Evolutionary conservation across 2,797 vertebrate species (phyloP), one percentile per base, ranked within the genome.

Genomic region (Sebastes aleutianus): DNA sequence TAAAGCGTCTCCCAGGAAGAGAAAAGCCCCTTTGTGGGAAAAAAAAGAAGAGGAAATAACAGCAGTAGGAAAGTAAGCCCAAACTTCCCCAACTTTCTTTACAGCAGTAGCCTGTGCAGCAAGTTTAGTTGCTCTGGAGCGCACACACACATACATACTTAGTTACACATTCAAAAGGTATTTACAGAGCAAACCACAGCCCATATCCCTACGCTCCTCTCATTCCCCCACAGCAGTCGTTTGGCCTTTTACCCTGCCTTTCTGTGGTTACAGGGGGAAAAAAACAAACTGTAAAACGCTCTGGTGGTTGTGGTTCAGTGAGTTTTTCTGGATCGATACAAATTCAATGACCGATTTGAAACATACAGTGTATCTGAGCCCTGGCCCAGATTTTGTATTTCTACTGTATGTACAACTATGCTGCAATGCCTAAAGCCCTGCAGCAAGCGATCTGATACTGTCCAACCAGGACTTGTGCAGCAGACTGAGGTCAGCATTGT

Each of bases 321-420:
- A 14, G 8, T 82, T 90, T 79, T 78, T 83, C 54, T 87, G 79
- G 83, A 91, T 94, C 84, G 43, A 92, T 92, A 90, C 82, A 92
- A 87, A 91, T 87, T 80, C 87, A 89, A 57, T 88, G 82, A 87
- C 88, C 84, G 76, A 85, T 89, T 78, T 89, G 79, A 90, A 87
- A 85, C 5, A 29, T 73, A 75, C 75, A 74, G 80, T 79, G 75
- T 68, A 80, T 78, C 74, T 82, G 84, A 85, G 71, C 10, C 72
- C 54, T 39, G 53, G 70, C 80, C 76, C 74, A 75, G 68, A 88
- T 92, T 87, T 80, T 69, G 53, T 78, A 80, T 84, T 76, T 67
- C 64, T 26, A 10, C 53, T 59, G 36, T n/a, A 70, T 43, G 24
- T 56, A 70, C 20, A 57, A 66, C n/a, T 29, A 27, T 34, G 47